Conservation (phyloP, 2,797 vertebrate species). For the Martes flavigula region DNA sequence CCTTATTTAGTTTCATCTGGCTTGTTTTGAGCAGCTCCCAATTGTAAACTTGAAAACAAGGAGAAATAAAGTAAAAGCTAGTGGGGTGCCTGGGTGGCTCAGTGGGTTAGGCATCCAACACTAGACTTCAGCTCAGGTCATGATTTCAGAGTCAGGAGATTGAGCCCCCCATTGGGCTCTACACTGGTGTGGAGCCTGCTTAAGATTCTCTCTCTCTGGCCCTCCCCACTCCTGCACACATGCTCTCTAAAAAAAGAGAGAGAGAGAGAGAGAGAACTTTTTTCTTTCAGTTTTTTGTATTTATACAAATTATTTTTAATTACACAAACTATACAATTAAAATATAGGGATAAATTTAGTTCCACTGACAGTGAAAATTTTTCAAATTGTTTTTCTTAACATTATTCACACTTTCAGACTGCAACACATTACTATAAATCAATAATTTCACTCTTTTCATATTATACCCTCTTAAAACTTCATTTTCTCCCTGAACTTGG, state of each 20-base stretch:
- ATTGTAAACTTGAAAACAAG: background rate
- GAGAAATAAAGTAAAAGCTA: background rate
- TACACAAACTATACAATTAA: background rate
- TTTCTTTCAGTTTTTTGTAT: background rate
- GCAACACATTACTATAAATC: background rate
- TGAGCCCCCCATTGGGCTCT: background rate
- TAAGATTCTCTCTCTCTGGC: background rate
- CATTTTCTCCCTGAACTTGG: background rate
- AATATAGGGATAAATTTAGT: background rate
- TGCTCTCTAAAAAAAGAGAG: background rate
- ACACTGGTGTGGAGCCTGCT: background rate
- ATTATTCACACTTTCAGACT: background rate
- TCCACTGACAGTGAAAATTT: background rate
- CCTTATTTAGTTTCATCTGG: background rate
- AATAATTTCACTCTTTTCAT: background rate
- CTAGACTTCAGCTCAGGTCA: background rate
- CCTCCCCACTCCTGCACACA: background rate
- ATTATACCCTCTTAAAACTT: background rate
- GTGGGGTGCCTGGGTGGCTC: background rate
- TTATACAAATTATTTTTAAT: background rate
- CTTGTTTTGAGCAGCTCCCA: background rate
- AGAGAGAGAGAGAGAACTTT: background rate
- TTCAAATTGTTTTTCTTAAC: slow-evolving; percentile 1
- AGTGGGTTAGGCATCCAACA: background rate
- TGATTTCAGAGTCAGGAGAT: background rate